Conservation (phyloP, 2,888 invertebrate species). For the Amorpha juglandis region DNA sequence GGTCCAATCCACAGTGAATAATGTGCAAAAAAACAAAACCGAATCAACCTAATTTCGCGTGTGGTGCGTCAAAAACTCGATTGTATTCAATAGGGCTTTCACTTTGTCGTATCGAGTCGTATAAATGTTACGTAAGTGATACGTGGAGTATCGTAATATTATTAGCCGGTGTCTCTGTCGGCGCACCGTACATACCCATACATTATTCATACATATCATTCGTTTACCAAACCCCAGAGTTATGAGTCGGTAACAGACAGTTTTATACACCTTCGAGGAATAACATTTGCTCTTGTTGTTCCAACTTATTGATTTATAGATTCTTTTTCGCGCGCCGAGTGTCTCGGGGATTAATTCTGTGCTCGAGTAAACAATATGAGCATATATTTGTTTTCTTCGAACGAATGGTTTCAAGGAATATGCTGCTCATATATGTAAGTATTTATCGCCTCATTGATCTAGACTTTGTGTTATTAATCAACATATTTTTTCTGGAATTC, state of each 20-base stretch:
- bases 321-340: slow-evolving; percentile 16
- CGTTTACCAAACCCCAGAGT: slow-evolving; percentile 56
- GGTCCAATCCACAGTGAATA: too few relatives aligned
- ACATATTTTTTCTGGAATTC: too few relatives aligned
- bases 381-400: slow-evolving; percentile 1
- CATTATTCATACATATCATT: slow-evolving; percentile 66
- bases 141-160: slow-evolving; percentile 48
- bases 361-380: neutral
- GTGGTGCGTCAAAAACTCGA: slow-evolving; percentile 20
- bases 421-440: neutral
- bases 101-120: slow-evolving; percentile 23
- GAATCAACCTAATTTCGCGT: slow-evolving; percentile 2
- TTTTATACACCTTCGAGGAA: slow-evolving; percentile 44
- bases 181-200: slow-evolving; percentile 46
- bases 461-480: too few relatives aligned
- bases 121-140: slow-evolving; percentile 36
- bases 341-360: neutral
- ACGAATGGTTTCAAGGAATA: neutral
- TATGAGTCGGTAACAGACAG: slow-evolving; percentile 50
- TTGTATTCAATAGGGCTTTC: slow-evolving; percentile 22
- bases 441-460: too few relatives aligned
- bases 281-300: slow-evolving; percentile 43
- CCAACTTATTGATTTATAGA: slow-evolving; percentile 30
- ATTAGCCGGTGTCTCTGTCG: slow-evolving; percentile 46
- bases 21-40: slow-evolving; percentile 1